Evolutionary conservation across 2,113 vertebrate species (phyloP), one percentile per base, ranked within the genome.

Genomic region (Gopherus flavomarginatus): DNA sequence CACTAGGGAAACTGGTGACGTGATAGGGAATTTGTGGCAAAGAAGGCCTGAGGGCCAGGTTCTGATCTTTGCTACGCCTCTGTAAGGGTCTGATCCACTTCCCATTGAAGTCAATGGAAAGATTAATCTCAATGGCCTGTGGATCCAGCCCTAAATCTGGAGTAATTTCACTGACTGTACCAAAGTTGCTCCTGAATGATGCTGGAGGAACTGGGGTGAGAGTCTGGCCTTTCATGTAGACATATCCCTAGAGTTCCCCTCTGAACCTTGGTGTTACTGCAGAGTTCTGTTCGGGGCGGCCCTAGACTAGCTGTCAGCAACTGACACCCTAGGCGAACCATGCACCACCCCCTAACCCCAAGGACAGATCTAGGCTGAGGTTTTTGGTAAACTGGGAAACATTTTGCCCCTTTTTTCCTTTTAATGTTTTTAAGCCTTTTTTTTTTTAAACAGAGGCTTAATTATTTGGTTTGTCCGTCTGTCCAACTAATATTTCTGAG

Each of bases 161-260:
- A 26, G 12, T 77, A 77, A 77, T 44, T 24, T 44, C n/a, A 5
- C 24, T 44, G 38, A 44, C 13, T 78, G 24, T 8, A 26, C 44
- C 85, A 87, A 87, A 42, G 14, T 10, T 22, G 53, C 14, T 11
- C 56, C 88, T n/a, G 85, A 80, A 3, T 27, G 78, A 80, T 8
- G 0, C 31, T 92, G 87, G 93, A 53, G 91, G 69, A 93, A 50
- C 91, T 83, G 86, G 83, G 62, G 14, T 2, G 50, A 17, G 56
- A 56, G 27, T 31, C 11, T 1, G 86, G 35, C 44, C 0, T 0
- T 29, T 44, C 81, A 0, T 0, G 13, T 29, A 78, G 75, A 53
- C 59, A 4, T 2, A 86, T n/a, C 81, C n/a, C 80, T 29, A 59
- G 75, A 44, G 6, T 14, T 78, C 75, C 44, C 22, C 24, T 38